A percentile compares a stretch with the other conserved stretches of the same genome.
Evolutionary conservation across 2,797 vertebrate genomes (phyloP).

Genomic region (Eremophila alpestris): DNA sequence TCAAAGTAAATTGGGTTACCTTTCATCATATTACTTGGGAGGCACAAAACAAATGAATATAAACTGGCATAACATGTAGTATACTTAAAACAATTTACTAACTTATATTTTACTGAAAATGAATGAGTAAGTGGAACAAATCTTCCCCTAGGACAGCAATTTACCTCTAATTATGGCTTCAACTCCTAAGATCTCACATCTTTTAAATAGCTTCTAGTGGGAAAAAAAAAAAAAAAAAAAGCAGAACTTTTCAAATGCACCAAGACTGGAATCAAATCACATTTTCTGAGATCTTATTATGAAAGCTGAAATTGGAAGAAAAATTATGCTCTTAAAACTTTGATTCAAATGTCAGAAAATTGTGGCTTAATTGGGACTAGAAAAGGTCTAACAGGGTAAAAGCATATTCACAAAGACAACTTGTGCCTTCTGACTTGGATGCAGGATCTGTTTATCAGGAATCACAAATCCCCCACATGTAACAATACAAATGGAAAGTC

Average conservation of each 20-base stretch:
- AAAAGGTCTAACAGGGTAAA: not conserved
- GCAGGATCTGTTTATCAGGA: not conserved
- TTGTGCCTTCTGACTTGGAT: not conserved
- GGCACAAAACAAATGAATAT: conserved; percentile 6
- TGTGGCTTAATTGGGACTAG: not conserved
- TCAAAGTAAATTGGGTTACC: conserved; percentile 16
- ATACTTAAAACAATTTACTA: not conserved
- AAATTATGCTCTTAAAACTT: not conserved
- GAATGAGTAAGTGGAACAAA: not conserved
- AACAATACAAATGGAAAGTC: not conserved
- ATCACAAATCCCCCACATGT: not conserved
- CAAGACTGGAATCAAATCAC: not conserved
- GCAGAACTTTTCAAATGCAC: not conserved
- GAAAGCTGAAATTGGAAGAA: not conserved
- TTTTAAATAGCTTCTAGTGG: not conserved
- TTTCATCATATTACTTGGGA: not conserved
- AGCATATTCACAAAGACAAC: not conserved
- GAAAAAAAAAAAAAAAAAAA: not conserved
- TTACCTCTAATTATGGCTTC: not conserved
- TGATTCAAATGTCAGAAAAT: not conserved
- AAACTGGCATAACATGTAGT: not conserved
- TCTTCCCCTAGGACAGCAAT: not conserved
- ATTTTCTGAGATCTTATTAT: not conserved
- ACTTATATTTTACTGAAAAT: not conserved
- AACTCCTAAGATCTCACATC: not conserved